These are phyloP conservation scores for Spodoptera frugiperda DNA, from an alignment of 1,140 invertebrate genomes.

Conservation along the genomic window DNA sequence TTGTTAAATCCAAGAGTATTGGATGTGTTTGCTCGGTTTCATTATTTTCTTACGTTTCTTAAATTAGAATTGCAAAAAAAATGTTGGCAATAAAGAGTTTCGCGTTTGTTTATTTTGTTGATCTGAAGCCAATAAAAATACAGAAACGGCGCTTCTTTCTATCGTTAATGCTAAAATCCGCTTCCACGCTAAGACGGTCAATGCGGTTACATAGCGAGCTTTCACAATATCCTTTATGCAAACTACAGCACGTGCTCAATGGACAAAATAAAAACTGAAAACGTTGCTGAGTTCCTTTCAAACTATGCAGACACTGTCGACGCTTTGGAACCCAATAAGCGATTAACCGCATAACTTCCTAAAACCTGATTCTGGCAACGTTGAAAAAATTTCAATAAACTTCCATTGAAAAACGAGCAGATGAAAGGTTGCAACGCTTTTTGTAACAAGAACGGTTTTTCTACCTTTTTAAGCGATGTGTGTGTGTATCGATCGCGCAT, in stretches of 20 bases:
- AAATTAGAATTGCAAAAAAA: neutral
- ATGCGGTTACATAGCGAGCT: neutral
- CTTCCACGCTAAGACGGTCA: neutral
- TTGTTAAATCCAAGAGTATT: neutral
- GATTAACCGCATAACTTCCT: neutral
- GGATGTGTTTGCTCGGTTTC: too few species aligned
- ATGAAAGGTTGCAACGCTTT: constrained; percentile 17
- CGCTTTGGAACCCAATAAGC: neutral
- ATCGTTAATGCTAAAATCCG: neutral
- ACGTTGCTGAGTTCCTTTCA: neutral
- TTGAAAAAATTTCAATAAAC: constrained; percentile 11
- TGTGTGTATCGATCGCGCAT: constrained; percentile 44
- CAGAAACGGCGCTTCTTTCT: neutral
- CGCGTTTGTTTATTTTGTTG: neutral
- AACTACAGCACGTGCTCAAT: neutral
- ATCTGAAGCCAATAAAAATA: neutral
- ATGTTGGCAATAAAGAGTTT: neutral
- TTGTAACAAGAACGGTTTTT: constrained; percentile 35
- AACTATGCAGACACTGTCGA: neutral
- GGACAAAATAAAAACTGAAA: neutral
- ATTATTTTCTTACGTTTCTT: too few species aligned
- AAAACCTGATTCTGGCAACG: neutral
- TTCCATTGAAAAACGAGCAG: neutral
- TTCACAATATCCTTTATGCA: constrained; percentile 9
- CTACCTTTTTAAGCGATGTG: constrained; percentile 32